These are phyloP conservation scores for Festucalex cinctus DNA, from an alignment of 2,113 vertebrate species.

Conservation along the genomic window DNA sequence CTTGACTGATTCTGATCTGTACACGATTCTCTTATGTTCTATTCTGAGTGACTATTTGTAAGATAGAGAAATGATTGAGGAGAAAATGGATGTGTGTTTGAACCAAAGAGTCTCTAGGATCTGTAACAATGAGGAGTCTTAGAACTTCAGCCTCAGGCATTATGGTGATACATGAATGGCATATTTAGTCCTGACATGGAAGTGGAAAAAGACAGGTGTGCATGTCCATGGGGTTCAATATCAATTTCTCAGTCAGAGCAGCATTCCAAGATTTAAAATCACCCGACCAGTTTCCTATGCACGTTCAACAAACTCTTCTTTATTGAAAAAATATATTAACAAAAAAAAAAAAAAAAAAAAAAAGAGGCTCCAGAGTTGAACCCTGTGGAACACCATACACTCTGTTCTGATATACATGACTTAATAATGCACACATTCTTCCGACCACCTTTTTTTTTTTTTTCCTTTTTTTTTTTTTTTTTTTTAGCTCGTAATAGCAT, in stretches of 20 bases:
- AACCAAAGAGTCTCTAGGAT: constrained; percentile 6
- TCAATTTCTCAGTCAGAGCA: background rate
- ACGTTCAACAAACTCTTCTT: no score
- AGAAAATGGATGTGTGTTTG: constrained; percentile 9
- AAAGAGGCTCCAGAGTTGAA: no score
- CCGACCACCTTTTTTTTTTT: no score
- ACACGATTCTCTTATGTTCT: constrained; percentile 12
- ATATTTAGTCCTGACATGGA: constrained; percentile 23
- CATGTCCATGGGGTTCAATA: background rate
- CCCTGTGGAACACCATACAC: no score
- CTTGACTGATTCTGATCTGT: constrained; percentile 36
- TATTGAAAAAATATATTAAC: no score
- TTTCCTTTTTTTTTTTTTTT: no score
- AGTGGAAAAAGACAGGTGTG: background rate
- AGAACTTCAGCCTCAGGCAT: constrained; percentile 30
- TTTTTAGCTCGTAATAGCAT: no score
- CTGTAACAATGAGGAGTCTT: constrained; percentile 13
- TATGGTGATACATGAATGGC: constrained; percentile 38
- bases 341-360: no score
- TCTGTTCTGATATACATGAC: no score
- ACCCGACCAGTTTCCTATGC: no score
- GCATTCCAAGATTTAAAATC: constrained; percentile 24
- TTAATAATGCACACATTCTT: no score
- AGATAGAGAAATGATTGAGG: constrained; percentile 7
- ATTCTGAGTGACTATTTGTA: constrained; percentile 24